Percentiles rank a stretch among this genome's conserved stretches.
phyloP scores from a whole-genome alignment of 1,140 invertebrate genomes.

The Chionoecetes opilio region DNA sequence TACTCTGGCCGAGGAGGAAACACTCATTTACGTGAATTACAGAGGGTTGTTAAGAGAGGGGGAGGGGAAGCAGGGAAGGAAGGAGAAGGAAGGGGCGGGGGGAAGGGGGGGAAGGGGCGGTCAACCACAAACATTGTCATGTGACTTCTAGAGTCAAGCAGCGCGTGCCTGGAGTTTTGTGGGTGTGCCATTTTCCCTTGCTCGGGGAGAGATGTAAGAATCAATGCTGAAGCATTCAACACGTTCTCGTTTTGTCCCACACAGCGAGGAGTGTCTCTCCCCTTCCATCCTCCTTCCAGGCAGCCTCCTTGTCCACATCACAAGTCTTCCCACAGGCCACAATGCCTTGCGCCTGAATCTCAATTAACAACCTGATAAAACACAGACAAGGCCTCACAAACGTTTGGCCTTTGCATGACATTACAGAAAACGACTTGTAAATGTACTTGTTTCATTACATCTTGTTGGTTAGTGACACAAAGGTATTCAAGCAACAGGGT shows the following conservation, averaged over 20 bases:
- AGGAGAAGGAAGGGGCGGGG: neutral
- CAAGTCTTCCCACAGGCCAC: too few species aligned
- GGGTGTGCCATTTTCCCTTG: neutral
- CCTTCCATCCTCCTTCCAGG: neutral
- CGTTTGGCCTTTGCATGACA: too few species aligned
- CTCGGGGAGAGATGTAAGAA: neutral
- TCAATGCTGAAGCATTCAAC: neutral
- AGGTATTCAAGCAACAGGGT: too few species aligned
- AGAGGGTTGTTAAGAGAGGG: neutral
- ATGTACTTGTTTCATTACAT: too few species aligned
- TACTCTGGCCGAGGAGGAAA: neutral
- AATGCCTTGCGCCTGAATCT: too few species aligned
- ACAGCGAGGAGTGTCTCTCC: neutral
- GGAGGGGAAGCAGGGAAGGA: neutral
- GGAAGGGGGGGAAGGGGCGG: neutral
- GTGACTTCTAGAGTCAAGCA: neutral
- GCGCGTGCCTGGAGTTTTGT: neutral
- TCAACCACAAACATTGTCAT: constrained; percentile 11
- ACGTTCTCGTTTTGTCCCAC: neutral
- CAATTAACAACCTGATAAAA: too few species aligned
- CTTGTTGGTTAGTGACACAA: too few species aligned
- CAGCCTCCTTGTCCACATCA: too few species aligned
- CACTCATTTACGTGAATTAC: constrained; percentile 29
- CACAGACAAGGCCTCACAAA: too few species aligned
- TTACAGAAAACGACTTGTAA: too few species aligned